Base-by-base conservation (phyloP, 2,113 vertebrate species). In the Buteo buteo region DNA sequence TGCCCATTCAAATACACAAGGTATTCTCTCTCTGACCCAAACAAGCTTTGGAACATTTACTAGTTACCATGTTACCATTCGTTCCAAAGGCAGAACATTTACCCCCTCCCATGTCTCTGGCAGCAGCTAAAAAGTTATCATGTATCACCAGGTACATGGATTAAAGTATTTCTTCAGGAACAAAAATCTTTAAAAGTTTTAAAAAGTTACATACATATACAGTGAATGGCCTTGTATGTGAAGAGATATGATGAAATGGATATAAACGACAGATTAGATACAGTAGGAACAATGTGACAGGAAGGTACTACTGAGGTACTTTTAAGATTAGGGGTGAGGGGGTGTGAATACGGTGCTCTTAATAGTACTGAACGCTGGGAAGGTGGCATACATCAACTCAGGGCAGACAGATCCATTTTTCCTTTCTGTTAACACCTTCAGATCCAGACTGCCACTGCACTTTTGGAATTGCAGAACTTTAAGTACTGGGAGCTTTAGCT, bases 91-190 rank as follows among this genome's bases (percentile, higher is more conserved):
- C 21, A 25, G 12, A 69, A 66, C 34, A 26, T 29, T 31, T 36
- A 50, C 3, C 2, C 22, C 21, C 20, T 64, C 20, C 14, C 29
- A 18, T 3, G 3, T 26, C 26, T 50, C 44, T 0, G 0, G 14
- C 29, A 80, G n/a, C 31, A 89, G 20, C 9, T 64, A n/a, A 3
- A 3, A 77, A 84, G 15, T 57, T 45, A 40, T 6, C 10, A 6
- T 6, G 6, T 59, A 52, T 42, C 17, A 55, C 7, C 17, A 80
- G 2, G 28, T 66, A 47, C 18, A 69, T 45, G 28, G 9, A 71
- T 36, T 50, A 84, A 70, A 62, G 32, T 34, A 81, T 40, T 55
- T 52, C 19, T 50, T 45, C 8, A 5, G 25, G 12, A 61, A 32
- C 21, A 52, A 59, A 83, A 61, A 32, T 28, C 13, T 52, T 26